phyloP scores from a whole-genome alignment of 2,113 vertebrate species.

The Aldabrachelys gigantea region DNA sequence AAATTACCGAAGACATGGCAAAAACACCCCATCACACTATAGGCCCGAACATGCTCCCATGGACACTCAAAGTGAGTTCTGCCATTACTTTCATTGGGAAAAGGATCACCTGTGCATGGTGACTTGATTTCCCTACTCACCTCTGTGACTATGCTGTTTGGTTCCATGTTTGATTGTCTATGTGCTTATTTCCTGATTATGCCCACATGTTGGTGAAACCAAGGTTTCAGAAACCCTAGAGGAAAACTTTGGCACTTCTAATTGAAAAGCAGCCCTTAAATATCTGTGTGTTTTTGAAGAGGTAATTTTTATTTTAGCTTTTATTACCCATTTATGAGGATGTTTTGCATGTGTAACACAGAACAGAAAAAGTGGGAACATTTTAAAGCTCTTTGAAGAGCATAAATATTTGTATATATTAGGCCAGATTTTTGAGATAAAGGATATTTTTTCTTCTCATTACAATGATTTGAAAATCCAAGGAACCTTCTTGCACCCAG shows the following conservation, averaged over 20 bases:
- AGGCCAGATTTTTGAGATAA: neutral
- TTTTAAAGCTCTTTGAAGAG: neutral
- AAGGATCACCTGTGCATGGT: neutral
- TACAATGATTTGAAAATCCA: neutral
- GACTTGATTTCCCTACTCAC: neutral
- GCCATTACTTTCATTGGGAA: neutral
- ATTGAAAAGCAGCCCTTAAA: conserved; percentile 20
- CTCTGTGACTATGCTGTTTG: rapidly evolving
- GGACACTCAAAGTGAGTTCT: rapidly evolving
- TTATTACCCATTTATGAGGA: neutral
- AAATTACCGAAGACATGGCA: neutral
- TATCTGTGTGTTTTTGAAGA: neutral
- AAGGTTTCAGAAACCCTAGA: neutral
- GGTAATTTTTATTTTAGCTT: neutral
- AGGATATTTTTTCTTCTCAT: neutral
- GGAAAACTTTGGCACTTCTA: conserved; percentile 2
- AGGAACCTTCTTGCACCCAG: neutral
- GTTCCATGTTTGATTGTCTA: neutral
- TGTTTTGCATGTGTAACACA: neutral
- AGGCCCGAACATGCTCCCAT: neutral
- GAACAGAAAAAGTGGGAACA: neutral
- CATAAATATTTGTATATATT: neutral
- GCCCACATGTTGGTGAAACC: neutral
- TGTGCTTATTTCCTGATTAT: neutral
- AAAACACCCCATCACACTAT: neutral